Evolutionary conservation across 2,113 vertebrate genomes (phyloP).

Genomic region (Pseudopipra pipra): DNA sequence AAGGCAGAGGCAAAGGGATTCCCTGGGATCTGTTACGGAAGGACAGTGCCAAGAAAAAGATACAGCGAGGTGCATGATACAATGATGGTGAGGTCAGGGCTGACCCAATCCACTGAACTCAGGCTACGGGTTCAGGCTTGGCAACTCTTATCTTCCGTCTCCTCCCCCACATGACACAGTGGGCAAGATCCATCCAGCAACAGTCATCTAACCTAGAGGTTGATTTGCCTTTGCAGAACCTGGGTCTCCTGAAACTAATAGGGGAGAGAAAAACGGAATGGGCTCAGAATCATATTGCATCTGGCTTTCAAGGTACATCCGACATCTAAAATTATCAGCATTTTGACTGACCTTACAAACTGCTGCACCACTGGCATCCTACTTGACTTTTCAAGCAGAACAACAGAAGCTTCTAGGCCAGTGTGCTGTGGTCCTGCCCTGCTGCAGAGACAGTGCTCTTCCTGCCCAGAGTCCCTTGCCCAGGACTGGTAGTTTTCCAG

Average conservation of each 20-base stretch:
- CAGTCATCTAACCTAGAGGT: background rate
- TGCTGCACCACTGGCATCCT: background rate
- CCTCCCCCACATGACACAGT: background rate
- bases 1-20: background rate
- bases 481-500: background rate
- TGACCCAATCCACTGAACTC: background rate
- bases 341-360: background rate
- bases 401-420: background rate
- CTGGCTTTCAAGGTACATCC: constrained; percentile 86
- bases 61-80: background rate
- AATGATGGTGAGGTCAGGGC: background rate
- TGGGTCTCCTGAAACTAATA: constrained; percentile 82
- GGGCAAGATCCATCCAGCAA: background rate
- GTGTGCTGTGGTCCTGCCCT: background rate
- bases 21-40: background rate
- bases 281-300: constrained; percentile 84
- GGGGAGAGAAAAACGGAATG: constrained; percentile 84
- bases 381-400: background rate
- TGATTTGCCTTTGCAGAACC: constrained; percentile 78
- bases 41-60: background rate
- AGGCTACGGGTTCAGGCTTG: background rate
- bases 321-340: background rate
- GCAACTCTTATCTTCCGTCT: background rate
- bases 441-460: background rate
- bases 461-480: background rate